Evolutionary conservation across 64 coral and sea anemone genomes (phyloP), one percentile per base, ranked within the genome.

Genomic region (Acropora tenuis): DNA sequence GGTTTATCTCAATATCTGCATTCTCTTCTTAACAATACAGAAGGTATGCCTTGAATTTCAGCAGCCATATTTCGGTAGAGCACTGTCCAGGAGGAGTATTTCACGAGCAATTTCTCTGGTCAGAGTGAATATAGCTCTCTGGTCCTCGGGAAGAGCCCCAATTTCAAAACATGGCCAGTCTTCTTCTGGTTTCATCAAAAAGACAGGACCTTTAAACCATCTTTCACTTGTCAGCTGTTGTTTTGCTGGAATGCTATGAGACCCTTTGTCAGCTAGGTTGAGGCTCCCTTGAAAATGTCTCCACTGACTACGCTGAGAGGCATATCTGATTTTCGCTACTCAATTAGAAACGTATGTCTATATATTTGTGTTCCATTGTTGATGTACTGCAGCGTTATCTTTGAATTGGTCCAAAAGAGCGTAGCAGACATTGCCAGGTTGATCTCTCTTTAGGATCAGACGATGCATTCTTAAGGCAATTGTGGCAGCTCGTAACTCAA

Each of bases 381-480:
- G 81, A 92, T 92, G 83, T 92, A 92, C 50, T 92, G 49, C 41
- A 92, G 80, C 7, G 82, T 92, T 86, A 91, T 91, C 89, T 73
- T 85, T 20, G 89, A 91, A 68, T 92, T 80, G 46, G 90, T 86
- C 90, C 41, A 85, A 43, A 73, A 9, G 41, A 92, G 47, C 81
- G 77, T 41, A 55, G 52, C 52, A 55, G 5, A 55, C 5, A 55
- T 55, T 5, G 52, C 52, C 1, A 55, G 52, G 52, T 55, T 9
- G 9, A 55, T 55, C 1, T 55, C 52, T 9, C 30, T 55, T 55
- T 55, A 0, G 52, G 1, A 55, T 55, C 52, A 55, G 3, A 2
- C 9, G 1, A 88, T 87, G 16, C 8, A 86, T 3, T 86, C 91
- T 57, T 5, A 88, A 74, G n/a, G 91, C 83, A 6, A 93, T 79